Evolutionary conservation across 2,113 vertebrate genomes (phyloP), one percentile per base, ranked within the genome.

Genomic region (Anolis carolinensis): DNA sequence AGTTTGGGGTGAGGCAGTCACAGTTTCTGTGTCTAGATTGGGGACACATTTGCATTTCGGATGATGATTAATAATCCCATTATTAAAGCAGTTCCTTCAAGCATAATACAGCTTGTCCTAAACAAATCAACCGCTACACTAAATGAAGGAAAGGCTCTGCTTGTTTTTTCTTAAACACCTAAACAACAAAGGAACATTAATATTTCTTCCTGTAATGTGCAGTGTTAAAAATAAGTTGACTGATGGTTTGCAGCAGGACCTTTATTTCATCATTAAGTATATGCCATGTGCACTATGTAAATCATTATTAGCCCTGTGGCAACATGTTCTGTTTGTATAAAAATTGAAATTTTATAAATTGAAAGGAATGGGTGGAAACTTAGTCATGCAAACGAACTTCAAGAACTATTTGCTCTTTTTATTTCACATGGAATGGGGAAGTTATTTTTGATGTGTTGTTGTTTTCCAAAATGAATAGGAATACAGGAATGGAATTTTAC

Each of bases 401-500:
- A 71, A 82, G 39, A 73, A 85, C 11, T 52, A 84, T 32, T n/a
- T 55, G 27, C 32, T n/a, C n/a, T 77, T 78, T 21, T 14, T 18
- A 52, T 52, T 32, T 81, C 13, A 59, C 55, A 16, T 59, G 55
- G 55, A 59, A 59, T 11, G 55, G 18, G 55, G 55, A 16, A 59
- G 13, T 59, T 59, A 9, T 78, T 76, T 86, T 71, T 89, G 86
- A 1, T 85, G 68, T 36, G 10, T 68, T 30, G 65, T 32, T 1
- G 5, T 30, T 62, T 79, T 89, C 83, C 74, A 30, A 82, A 87
- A 81, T 4, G 75, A 82, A 82, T 91, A 88, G 18, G 32, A 72
- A 84, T 50, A 25, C 62, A 90, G 11, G 0, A 81, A 30, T 48
- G 36, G 72, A 68, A 71, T 83, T 83, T 62, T 10, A 50, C 23